phyloP scores from a whole-genome alignment of 2,113 vertebrate species.

The Poeciliopsis occidentalis region DNA sequence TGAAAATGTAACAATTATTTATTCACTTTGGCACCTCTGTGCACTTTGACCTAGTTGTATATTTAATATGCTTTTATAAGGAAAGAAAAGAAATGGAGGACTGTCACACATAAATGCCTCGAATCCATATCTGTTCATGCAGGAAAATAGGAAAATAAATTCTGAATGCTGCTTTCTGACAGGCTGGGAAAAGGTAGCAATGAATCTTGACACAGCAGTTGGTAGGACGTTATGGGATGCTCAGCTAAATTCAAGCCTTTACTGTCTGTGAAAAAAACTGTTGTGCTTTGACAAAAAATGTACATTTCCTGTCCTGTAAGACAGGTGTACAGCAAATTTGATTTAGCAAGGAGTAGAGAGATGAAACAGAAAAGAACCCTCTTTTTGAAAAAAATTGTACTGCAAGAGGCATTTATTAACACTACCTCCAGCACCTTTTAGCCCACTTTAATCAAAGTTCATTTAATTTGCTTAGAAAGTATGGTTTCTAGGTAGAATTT shows the following conservation, averaged over 20 bases:
- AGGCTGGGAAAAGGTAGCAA: slow-evolving; percentile 8
- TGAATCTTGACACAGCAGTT: slow-evolving; percentile 11
- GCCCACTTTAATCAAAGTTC: too few species aligned
- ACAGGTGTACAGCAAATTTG: slow-evolving; percentile 52
- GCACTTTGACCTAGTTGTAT: slow-evolving; percentile 30
- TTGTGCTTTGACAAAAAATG: slow-evolving; percentile 59
- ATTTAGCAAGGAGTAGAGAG: slow-evolving; percentile 13
- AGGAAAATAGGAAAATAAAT: slow-evolving; percentile 26
- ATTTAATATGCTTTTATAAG: slow-evolving; percentile 58
- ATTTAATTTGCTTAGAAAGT: too few species aligned
- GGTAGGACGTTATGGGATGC: slow-evolving; percentile 37
- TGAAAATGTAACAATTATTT: slow-evolving; percentile 37
- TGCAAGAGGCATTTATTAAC: background rate
- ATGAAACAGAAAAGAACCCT: background rate
- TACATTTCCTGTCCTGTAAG: slow-evolving; percentile 56
- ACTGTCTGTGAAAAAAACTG: slow-evolving; percentile 53
- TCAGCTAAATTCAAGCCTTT: slow-evolving; percentile 53
- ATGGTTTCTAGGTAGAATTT: too few species aligned
- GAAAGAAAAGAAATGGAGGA: slow-evolving; percentile 30
- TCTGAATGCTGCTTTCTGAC: slow-evolving; percentile 23
- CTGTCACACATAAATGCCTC: slow-evolving; percentile 38
- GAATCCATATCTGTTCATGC: slow-evolving; percentile 33
- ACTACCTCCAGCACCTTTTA: background rate
- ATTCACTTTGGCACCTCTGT: slow-evolving; percentile 41
- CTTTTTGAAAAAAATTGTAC: background rate